Percentiles rank a stretch among this genome's conserved stretches.
Evolutionary conservation across 1,140 invertebrate genomes (phyloP).

Genomic region (Drosophila nigromelanica): DNA sequence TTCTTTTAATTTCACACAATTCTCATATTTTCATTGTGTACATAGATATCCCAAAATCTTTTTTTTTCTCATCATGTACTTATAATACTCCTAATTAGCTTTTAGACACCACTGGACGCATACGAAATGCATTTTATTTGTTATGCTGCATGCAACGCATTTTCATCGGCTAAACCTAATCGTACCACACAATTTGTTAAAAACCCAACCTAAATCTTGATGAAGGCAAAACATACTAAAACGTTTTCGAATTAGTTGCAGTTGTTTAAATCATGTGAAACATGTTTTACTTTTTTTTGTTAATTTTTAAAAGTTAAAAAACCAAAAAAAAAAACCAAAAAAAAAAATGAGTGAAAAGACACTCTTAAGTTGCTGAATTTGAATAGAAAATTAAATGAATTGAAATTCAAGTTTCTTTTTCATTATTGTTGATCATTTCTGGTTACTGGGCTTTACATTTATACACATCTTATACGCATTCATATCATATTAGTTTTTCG

Average conservation of each 20-base stretch:
- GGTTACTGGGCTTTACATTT: slow-evolving; percentile 14
- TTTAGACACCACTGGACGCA: slow-evolving; percentile 27
- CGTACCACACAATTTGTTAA: slow-evolving; percentile 10
- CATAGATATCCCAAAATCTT: slow-evolving; percentile 3
- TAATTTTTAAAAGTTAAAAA: slow-evolving; percentile 34
- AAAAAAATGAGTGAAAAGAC: slow-evolving; percentile 2
- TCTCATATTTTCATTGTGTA: slow-evolving; percentile 17
- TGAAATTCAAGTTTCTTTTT: slow-evolving; percentile 63
- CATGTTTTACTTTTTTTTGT: slow-evolving; percentile 54
- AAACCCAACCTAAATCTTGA: slow-evolving; percentile 4
- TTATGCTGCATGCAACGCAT: slow-evolving; percentile 31
- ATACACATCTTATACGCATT: not conserved
- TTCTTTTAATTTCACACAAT: not conserved
- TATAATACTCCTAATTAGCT: slow-evolving; percentile 30
- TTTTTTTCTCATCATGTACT: not conserved
- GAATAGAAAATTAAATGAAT: slow-evolving; percentile 68
- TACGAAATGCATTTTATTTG: slow-evolving; percentile 30
- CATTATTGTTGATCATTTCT: slow-evolving; percentile 45
- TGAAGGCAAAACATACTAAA: slow-evolving; percentile 24
- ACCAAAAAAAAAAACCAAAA: slow-evolving; percentile 14
- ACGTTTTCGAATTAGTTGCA: slow-evolving; percentile 38
- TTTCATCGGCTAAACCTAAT: slow-evolving; percentile 23
- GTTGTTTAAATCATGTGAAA: slow-evolving; percentile 52
- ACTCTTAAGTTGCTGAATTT: slow-evolving; percentile 25
- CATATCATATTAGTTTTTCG: not conserved